These are phyloP conservation scores for Rhagium mordax DNA, from an alignment of 2,888 invertebrate genomes.

Conservation along the genomic window DNA sequence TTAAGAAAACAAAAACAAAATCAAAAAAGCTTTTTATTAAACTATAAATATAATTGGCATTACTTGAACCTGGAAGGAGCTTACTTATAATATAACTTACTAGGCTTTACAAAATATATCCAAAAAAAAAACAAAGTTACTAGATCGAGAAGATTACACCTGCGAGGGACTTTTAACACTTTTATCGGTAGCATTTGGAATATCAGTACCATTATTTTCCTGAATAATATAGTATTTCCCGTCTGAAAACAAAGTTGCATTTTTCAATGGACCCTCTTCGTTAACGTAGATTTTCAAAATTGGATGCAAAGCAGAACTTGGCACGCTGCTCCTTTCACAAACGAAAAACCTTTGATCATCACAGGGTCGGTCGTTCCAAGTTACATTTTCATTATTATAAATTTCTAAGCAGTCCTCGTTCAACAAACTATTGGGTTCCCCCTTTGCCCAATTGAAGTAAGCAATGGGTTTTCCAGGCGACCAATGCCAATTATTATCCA, in stretches of 20 bases:
- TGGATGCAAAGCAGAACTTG: not conserved
- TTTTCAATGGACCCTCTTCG: not conserved
- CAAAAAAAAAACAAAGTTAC: too few relatives aligned
- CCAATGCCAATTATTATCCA: constrained; percentile 19
- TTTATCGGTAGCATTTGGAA: not conserved
- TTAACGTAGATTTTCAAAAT: not conserved
- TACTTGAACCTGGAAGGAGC: too few relatives aligned
- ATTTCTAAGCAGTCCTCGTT: constrained; percentile 10
- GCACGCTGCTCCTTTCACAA: not conserved
- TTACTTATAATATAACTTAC: too few relatives aligned
- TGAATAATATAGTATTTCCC: not conserved
- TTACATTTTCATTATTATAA: not conserved
- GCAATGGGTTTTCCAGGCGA: not conserved
- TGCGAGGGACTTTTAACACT: too few relatives aligned
- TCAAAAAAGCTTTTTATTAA: too few relatives aligned
- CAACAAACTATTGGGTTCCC: constrained; percentile 12
- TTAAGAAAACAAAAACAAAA: too few relatives aligned
- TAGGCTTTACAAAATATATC: too few relatives aligned
- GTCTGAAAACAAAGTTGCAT: not conserved
- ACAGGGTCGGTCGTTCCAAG: not conserved
- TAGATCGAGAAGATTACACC: too few relatives aligned
- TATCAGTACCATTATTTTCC: not conserved
- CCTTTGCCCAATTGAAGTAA: constrained; percentile 12
- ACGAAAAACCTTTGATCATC: not conserved
- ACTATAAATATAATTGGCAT: too few relatives aligned